These are phyloP conservation scores for Sebastes nivosus DNA, from an alignment of 2,797 vertebrate genomes.

Conservation along the genomic window DNA sequence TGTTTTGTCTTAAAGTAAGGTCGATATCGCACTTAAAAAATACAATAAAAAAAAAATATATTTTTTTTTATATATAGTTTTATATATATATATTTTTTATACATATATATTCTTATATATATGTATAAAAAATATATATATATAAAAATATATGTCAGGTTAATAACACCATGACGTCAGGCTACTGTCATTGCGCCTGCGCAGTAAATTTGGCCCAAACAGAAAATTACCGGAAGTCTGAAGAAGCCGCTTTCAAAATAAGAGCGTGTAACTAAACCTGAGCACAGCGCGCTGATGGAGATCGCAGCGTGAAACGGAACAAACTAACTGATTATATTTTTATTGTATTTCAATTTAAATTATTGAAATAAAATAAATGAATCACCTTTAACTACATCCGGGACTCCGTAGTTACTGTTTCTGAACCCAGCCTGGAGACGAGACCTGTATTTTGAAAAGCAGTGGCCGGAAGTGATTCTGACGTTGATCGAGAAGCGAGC, in stretches of 20 bases:
- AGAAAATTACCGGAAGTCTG: background rate
- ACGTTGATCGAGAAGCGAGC: background rate
- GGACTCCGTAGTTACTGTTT: background rate
- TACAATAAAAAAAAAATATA: too few relatives aligned
- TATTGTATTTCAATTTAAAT: background rate
- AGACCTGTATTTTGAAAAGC: slow-evolving; percentile 31
- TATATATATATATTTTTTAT: too few relatives aligned
- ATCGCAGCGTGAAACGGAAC: background rate
- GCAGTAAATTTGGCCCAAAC: background rate
- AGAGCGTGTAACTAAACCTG: background rate
- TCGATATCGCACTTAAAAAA: too few relatives aligned
- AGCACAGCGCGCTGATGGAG: background rate
- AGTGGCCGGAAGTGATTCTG: background rate
- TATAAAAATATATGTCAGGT: too few relatives aligned
- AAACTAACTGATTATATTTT: background rate
- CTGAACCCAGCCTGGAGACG: background rate
- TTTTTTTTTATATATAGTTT: too few relatives aligned
- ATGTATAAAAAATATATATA: too few relatives aligned
- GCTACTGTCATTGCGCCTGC: background rate
- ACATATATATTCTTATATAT: too few relatives aligned
- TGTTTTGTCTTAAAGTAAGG: too few relatives aligned
- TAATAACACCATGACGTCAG: background rate
- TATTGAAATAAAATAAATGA: background rate
- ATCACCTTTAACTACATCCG: background rate
- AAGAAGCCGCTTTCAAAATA: background rate